These are phyloP conservation scores for Halichoerus grypus DNA, from an alignment of 2,113 vertebrate genomes.

Conservation along the genomic window DNA sequence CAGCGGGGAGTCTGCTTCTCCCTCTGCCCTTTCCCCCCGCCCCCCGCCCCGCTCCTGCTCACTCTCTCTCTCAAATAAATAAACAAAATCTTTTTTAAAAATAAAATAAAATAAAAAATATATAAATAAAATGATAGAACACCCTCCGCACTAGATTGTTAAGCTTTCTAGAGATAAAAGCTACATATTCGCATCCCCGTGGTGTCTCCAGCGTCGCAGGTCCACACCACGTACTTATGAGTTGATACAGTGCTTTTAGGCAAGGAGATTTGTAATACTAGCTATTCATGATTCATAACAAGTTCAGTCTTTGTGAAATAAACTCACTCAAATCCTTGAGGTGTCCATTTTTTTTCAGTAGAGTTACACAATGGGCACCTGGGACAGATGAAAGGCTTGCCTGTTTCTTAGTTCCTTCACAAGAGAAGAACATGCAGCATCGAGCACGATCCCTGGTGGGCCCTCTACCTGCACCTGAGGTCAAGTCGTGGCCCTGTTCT, in stretches of 20 bases:
- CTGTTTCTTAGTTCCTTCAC: not conserved
- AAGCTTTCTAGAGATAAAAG: not conserved
- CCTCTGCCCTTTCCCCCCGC: not conserved
- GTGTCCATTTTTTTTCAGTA: not conserved
- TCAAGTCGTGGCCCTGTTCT: not conserved
- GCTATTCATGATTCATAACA: not conserved
- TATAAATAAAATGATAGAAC: not conserved
- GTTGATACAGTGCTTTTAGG: not conserved
- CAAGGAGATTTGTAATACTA: not conserved
- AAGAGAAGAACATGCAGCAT: not conserved
- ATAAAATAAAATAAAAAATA: not conserved
- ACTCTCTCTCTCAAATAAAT: not conserved
- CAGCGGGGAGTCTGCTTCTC: not conserved
- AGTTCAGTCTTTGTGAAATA: not conserved
- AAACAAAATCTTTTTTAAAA: too few relatives aligned
- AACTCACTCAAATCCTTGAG: not conserved
- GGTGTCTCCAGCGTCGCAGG: not conserved
- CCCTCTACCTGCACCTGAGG: not conserved
- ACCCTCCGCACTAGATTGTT: not conserved
- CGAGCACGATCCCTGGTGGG: not conserved
- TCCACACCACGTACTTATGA: not conserved
- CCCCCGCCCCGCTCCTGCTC: not conserved
- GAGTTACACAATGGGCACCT: not conserved
- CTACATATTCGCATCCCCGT: not conserved
- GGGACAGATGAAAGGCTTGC: not conserved